phyloP scores from a whole-genome alignment of 2,797 vertebrate species.

The Myiotriccus ornatus region DNA sequence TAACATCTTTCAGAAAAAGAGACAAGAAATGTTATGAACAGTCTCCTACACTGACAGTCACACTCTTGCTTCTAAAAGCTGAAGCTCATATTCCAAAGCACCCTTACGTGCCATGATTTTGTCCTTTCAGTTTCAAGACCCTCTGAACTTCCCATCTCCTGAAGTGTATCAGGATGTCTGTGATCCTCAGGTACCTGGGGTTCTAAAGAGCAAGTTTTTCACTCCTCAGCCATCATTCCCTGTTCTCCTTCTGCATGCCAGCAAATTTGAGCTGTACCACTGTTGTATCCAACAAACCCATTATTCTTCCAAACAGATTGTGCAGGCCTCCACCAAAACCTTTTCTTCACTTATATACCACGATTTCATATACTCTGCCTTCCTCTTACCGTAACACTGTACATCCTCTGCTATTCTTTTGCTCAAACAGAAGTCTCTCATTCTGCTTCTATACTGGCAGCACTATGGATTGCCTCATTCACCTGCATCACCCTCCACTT shows the following conservation, averaged over 20 bases:
- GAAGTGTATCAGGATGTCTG: background rate
- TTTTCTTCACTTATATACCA: background rate
- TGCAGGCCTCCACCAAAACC: background rate
- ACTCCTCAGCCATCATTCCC: background rate
- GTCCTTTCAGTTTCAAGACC: background rate
- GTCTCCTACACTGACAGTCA: background rate
- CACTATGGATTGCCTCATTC: background rate
- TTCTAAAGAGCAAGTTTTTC: background rate
- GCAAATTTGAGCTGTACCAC: background rate
- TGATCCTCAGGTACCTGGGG: background rate
- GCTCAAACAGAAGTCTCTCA: background rate
- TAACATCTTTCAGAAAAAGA: background rate
- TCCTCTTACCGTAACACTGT: background rate
- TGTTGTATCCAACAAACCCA: background rate
- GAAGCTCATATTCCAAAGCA: background rate
- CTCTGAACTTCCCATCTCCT: background rate
- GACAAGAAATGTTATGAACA: background rate
- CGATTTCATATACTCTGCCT: background rate
- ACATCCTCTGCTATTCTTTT: background rate
- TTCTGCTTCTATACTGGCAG: background rate
- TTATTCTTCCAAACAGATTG: background rate
- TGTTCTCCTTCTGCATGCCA: background rate
- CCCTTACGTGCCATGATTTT: background rate
- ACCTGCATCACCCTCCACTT: background rate
- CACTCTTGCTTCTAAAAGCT: background rate